A percentile compares a stretch with the other conserved stretches of the same genome.
Evolutionary conservation across 2,888 invertebrate genomes (phyloP).

Genomic region (Lasioglossum zephyrum): DNA sequence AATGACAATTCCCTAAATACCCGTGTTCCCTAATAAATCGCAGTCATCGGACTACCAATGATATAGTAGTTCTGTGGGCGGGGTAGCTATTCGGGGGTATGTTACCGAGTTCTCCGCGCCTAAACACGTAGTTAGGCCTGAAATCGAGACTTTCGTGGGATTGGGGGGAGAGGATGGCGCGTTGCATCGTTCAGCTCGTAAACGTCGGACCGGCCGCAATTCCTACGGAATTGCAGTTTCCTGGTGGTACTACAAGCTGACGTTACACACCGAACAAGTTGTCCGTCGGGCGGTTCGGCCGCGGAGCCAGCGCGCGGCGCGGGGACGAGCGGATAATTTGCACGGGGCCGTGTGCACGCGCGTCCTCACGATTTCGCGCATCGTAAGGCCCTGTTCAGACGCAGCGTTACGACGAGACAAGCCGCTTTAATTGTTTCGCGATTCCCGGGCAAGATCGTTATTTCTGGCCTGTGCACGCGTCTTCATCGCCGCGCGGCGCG

Average conservation of each 20-base stretch:
- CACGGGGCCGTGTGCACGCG: background rate
- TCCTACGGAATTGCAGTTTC: conserved; percentile 60
- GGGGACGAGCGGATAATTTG: background rate
- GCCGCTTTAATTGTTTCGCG: conserved; percentile 65
- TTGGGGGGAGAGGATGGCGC: conserved; percentile 7
- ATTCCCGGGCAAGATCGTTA: conserved; percentile 61
- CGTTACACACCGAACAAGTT: conserved; percentile 49
- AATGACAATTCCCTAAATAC: background rate
- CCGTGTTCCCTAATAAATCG: conserved; percentile 1
- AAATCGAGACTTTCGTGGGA: conserved; percentile 39
- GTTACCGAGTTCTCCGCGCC: conserved; percentile 31
- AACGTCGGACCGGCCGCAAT: conserved; percentile 35
- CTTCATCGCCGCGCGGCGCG: conserved; percentile 21
- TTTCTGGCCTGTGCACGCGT: conserved; percentile 49
- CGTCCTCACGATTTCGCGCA: conserved; percentile 10
- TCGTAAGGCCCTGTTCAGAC: conserved; percentile 35
- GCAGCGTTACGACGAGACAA: conserved; percentile 43
- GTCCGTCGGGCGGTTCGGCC: conserved; percentile 18
- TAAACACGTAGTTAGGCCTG: conserved; percentile 38
- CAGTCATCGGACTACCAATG: conserved; percentile 2
- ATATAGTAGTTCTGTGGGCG: conserved; percentile 20
- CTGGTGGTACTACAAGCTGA: conserved; percentile 40
- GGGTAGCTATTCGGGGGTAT: conserved; percentile 19
- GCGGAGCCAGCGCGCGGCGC: background rate
- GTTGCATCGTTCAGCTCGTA: conserved; percentile 25